These are phyloP conservation scores for Drosophila acutilabella DNA, from an alignment of 2,888 invertebrate genomes.

Conservation along the genomic window DNA sequence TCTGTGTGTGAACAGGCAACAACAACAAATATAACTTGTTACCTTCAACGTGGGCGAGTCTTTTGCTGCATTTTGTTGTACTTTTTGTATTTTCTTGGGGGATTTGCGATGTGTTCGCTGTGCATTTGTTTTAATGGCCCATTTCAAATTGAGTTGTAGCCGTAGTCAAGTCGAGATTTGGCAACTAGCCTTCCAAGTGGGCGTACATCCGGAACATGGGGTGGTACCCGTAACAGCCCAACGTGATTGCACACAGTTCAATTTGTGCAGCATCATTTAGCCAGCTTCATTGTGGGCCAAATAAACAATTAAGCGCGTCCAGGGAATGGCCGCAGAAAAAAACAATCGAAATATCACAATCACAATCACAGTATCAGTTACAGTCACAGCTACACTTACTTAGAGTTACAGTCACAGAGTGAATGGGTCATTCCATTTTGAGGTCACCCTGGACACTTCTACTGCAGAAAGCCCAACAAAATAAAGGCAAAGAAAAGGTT, in stretches of 20 bases:
- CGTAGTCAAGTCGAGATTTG: conserved; percentile 32
- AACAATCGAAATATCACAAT: conserved; percentile 32
- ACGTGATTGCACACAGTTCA: conserved; percentile 65
- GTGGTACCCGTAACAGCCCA: conserved; percentile 36
- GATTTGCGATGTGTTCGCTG: conserved; percentile 64
- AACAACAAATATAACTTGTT: conserved; percentile 8
- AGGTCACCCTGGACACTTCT: conserved; percentile 3
- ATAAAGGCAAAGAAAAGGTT: no score
- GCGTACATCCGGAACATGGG: conserved; percentile 57
- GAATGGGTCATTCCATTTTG: conserved; percentile 12
- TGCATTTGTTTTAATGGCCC: conserved; percentile 77
- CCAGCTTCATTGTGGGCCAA: conserved; percentile 31
- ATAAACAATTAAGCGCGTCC: conserved; percentile 58
- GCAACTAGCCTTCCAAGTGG: conserved; percentile 51
- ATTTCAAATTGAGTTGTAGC: conserved; percentile 75
- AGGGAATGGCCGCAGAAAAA: conserved; percentile 24
- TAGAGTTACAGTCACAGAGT: conserved; percentile 3
- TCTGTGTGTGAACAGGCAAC: conserved; percentile 61
- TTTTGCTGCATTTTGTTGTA: conserved; percentile 15
- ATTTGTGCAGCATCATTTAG: conserved; percentile 77
- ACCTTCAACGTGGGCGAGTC: conserved; percentile 57
- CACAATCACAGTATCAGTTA: conserved; percentile 11
- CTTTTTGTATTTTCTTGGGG: conserved; percentile 8
- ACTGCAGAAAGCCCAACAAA: not conserved
- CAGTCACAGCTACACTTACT: conserved; percentile 3